phyloP scores from a whole-genome alignment of 2,113 vertebrate genomes.

The Ascaphus truei region DNA sequence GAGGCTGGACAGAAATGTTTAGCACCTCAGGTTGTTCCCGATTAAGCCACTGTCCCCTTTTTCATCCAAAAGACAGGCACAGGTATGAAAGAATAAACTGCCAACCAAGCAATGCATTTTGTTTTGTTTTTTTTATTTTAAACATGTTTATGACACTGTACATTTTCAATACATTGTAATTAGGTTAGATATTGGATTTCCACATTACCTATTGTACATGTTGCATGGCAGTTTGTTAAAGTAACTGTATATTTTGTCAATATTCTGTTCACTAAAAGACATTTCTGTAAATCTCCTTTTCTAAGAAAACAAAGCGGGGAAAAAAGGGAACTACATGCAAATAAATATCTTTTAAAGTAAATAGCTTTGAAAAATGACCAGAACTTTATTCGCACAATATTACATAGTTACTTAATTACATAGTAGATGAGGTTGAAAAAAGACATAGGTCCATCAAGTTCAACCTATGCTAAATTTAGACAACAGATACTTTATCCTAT shows the following conservation, averaged over 20 bases:
- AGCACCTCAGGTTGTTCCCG: conserved; percentile 79
- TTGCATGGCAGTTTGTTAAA: conserved; percentile 74
- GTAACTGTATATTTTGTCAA: conserved; percentile 64
- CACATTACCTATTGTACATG: conserved; percentile 66
- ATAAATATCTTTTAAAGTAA: conserved; percentile 66
- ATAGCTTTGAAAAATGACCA: conserved; percentile 54
- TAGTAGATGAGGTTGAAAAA: no score
- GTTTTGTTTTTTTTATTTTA: conserved; percentile 51
- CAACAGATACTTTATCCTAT: no score
- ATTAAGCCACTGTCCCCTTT: conserved; percentile 54
- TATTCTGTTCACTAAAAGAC: conserved; percentile 56
- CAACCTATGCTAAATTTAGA: no score
- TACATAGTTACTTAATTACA: no score
- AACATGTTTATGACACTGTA: conserved; percentile 65
- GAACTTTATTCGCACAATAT: no score
- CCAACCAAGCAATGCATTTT: conserved; percentile 61
- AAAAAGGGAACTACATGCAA: conserved; percentile 42
- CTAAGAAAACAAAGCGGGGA: conserved; percentile 60
- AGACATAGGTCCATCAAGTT: no score
- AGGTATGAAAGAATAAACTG: conserved; percentile 57
- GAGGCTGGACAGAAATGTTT: conserved; percentile 87
- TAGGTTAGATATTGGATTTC: conserved; percentile 59
- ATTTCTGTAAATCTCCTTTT: conserved; percentile 68
- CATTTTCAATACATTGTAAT: conserved; percentile 56
- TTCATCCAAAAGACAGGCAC: conserved; percentile 29